phyloP scores from a whole-genome alignment of 2,113 vertebrate species.

The Albula glossodonta region DNA sequence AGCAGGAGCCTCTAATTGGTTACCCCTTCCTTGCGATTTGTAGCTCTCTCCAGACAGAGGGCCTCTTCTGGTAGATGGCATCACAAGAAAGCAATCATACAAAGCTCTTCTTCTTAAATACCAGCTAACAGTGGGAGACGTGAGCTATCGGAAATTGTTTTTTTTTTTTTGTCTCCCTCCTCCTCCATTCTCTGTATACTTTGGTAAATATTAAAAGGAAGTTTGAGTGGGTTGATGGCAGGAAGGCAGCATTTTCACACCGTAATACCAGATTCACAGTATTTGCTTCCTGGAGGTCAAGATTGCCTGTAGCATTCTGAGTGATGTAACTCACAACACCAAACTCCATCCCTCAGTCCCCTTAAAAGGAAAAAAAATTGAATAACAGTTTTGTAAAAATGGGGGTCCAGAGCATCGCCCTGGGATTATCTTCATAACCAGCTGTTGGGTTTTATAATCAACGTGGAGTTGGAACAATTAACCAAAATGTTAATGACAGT shows the following conservation, averaged over 20 bases:
- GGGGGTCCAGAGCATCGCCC: slow-evolving; percentile 34
- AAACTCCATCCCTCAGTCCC: slow-evolving; percentile 7
- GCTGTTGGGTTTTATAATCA: slow-evolving; percentile 47
- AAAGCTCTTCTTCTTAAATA: slow-evolving; percentile 28
- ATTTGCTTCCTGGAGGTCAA: slow-evolving; percentile 26
- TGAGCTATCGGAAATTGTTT: slow-evolving; percentile 22
- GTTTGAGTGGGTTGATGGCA: slow-evolving; percentile 46
- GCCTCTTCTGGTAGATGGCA: not conserved
- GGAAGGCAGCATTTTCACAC: slow-evolving; percentile 29
- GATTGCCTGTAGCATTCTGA: slow-evolving; percentile 18
- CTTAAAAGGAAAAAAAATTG: not conserved
- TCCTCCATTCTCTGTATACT: slow-evolving; percentile 35
- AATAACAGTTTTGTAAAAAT: slow-evolving; percentile 24
- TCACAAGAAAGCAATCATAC: slow-evolving; percentile 7
- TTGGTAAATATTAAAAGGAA: slow-evolving; percentile 45
- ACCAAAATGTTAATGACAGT: slow-evolving; percentile 38
- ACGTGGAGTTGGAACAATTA: slow-evolving; percentile 36
- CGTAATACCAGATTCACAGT: slow-evolving; percentile 13
- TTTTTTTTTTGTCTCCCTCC: slow-evolving; percentile 10
- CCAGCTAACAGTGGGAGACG: slow-evolving; percentile 23
- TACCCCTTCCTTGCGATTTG: slow-evolving; percentile 28
- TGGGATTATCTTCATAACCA: slow-evolving; percentile 49
- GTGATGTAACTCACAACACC: slow-evolving; percentile 18
- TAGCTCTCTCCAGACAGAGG: slow-evolving; percentile 17
- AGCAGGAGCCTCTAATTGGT: slow-evolving; percentile 31